A percentile compares a stretch with the other conserved stretches of the same genome.
These are phyloP conservation scores for Chlorodrepanis virens DNA, from an alignment of 2,113 vertebrate genomes.

Conservation along the genomic window DNA sequence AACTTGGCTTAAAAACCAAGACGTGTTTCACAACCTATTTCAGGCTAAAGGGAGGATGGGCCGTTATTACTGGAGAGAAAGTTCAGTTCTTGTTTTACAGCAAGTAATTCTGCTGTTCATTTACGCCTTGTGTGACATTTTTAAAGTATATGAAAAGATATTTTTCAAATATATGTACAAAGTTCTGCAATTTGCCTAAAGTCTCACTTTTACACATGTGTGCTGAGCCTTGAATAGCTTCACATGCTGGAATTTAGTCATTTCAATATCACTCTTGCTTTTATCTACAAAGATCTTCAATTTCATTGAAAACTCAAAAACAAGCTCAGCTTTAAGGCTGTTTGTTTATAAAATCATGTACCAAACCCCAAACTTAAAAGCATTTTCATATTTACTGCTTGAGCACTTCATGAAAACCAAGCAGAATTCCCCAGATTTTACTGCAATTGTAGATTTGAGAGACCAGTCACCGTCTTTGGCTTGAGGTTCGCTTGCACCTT, in stretches of 20 bases:
- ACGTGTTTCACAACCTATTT: neutral
- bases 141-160: neutral
- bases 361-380: neutral
- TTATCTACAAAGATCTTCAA: neutral
- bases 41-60: neutral
- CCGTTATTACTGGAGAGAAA: accelerated
- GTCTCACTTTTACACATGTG: neutral
- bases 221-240: neutral
- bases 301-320: neutral
- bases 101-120: neutral
- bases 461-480: slow-evolving; percentile 70
- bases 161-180: neutral
- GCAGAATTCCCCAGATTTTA: neutral
- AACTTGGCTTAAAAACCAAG: neutral
- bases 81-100: neutral
- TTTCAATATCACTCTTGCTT: neutral
- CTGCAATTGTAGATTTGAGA: neutral
- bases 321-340: neutral
- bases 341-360: neutral
- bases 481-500: slow-evolving; percentile 47
- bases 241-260: neutral
- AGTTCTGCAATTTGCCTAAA: neutral
- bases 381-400: neutral
- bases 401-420: neutral
- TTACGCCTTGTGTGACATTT: neutral